Evolutionary conservation across 2,113 vertebrate genomes (phyloP).

Genomic region (Podarcis raffonei): DNA sequence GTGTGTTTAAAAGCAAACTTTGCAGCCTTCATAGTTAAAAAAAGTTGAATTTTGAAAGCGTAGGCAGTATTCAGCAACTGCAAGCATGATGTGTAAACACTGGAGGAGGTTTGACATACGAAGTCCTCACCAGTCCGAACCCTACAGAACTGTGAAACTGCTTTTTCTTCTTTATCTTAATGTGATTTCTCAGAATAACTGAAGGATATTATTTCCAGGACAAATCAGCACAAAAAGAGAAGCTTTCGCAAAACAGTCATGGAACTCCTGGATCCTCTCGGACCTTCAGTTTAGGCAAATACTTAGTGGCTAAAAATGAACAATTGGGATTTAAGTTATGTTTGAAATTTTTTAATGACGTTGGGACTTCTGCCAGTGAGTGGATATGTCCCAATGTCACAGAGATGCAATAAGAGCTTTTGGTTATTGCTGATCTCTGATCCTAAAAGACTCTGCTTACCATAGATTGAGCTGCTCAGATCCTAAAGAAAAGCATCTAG

Average conservation of each 20-base stretch:
- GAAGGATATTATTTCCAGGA: background rate
- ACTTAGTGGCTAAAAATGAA: background rate
- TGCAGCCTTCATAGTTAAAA: background rate
- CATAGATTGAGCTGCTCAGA: too few relatives aligned
- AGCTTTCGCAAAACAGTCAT: background rate
- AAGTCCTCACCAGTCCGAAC: background rate
- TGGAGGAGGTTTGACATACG: background rate
- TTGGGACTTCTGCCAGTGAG: background rate
- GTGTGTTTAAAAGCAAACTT: background rate
- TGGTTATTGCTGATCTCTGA: background rate
- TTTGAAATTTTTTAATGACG: background rate
- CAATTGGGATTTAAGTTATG: background rate
- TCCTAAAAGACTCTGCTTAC: background rate
- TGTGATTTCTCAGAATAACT: background rate
- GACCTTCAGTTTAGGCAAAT: background rate
- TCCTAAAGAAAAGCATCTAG: background rate
- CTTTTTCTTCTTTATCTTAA: background rate
- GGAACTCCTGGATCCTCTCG: background rate
- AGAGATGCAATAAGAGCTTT: background rate
- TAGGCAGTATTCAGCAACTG: background rate
- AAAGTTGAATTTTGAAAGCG: background rate
- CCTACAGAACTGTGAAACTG: background rate
- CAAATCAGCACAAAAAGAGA: background rate
- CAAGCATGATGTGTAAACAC: background rate
- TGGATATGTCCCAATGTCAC: background rate